Conservation (phyloP, 2,888 invertebrate species). For the Atrina japonica region DNA sequence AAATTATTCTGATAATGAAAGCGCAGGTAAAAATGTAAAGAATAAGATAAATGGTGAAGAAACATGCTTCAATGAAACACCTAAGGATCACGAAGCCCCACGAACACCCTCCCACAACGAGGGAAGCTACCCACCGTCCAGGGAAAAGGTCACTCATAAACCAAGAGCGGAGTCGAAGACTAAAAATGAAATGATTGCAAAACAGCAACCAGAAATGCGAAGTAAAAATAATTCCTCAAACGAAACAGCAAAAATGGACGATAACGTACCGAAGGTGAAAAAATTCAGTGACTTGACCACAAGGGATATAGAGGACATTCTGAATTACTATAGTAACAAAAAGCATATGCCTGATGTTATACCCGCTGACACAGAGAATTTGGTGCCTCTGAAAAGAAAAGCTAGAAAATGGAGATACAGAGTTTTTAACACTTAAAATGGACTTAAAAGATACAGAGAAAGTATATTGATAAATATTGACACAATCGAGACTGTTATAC, state of each 20-base stretch:
- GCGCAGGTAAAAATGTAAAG: slow-evolving; percentile 8
- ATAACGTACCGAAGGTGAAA: slow-evolving; percentile 20
- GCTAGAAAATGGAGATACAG: slow-evolving; percentile 28
- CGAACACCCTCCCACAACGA: neutral
- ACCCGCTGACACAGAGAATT: slow-evolving; percentile 59
- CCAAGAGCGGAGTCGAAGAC: neutral
- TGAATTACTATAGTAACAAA: slow-evolving; percentile 44
- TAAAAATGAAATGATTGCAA: neutral
- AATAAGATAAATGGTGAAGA: slow-evolving; percentile 14
- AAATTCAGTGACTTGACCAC: slow-evolving; percentile 21
- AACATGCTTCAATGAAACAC: slow-evolving; percentile 29
- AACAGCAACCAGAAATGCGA: neutral
- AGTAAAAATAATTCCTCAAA: neutral
- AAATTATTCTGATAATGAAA: slow-evolving; percentile 3
- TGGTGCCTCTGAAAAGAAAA: slow-evolving; percentile 24
- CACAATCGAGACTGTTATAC: too few species aligned
- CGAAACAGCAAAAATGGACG: neutral
- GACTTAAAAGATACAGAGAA: neutral
- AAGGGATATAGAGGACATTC: slow-evolving; percentile 36
- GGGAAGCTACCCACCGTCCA: neutral
- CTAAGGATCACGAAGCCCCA: neutral
- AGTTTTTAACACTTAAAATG: slow-evolving; percentile 33
- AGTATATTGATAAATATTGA: too few species aligned
- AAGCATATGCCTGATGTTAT: slow-evolving; percentile 47
- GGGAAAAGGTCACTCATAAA: neutral